These are phyloP conservation scores for Tanytarsus gracilentus DNA, from an alignment of 2,888 invertebrate species.

Conservation along the genomic window DNA sequence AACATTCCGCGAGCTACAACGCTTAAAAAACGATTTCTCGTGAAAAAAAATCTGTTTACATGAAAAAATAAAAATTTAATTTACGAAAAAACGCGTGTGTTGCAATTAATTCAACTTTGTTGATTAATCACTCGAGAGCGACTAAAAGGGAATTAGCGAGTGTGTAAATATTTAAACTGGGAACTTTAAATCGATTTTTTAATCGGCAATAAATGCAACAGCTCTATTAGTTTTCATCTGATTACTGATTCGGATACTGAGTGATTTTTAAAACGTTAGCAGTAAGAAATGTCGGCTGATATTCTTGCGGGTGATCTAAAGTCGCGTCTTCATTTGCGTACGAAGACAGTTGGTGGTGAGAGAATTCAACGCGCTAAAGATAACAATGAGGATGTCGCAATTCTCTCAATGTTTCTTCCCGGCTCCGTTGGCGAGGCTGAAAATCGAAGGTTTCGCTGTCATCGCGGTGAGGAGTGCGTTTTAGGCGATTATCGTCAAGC, in stretches of 20 bases:
- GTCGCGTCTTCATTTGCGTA: slow-evolving; percentile 59
- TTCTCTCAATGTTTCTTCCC: slow-evolving; percentile 75
- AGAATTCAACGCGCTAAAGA: slow-evolving; percentile 69
- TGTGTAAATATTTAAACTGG: too few species aligned
- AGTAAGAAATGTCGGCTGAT: slow-evolving; percentile 59
- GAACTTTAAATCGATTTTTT: too few species aligned
- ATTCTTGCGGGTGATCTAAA: slow-evolving; percentile 71
- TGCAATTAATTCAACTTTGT: too few species aligned
- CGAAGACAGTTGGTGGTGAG: slow-evolving; percentile 75
- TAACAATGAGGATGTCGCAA: slow-evolving; percentile 78
- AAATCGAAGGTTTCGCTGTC: slow-evolving; percentile 70
- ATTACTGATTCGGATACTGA: too few species aligned
- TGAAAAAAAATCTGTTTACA: too few species aligned
- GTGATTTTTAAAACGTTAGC: too few species aligned
- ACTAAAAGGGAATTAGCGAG: too few species aligned
- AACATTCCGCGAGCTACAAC: slow-evolving; percentile 22
- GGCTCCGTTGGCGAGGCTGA: slow-evolving; percentile 52
- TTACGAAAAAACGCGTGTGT: too few species aligned
- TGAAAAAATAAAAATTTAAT: neutral
- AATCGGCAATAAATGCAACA: too few species aligned
- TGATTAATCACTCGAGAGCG: too few species aligned
- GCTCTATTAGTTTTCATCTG: too few species aligned
- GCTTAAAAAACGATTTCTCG: too few species aligned
- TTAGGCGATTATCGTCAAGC: slow-evolving; percentile 69
- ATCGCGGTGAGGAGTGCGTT: slow-evolving; percentile 62